These are phyloP conservation scores for Knipowitschia caucasica DNA, from an alignment of 2,797 vertebrate genomes.

Conservation along the genomic window DNA sequence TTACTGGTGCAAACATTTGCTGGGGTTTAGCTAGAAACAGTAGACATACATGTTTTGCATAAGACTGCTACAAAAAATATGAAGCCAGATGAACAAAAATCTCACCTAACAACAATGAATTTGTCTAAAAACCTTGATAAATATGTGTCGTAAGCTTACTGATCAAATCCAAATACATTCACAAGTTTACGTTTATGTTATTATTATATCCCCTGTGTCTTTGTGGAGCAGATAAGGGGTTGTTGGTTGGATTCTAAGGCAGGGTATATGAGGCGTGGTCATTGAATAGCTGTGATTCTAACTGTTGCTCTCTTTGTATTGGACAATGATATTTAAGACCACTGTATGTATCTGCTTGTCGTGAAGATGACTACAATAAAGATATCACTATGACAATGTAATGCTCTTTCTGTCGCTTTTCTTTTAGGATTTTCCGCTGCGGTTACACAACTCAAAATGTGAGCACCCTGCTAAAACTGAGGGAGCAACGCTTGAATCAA, in stretches of 20 bases:
- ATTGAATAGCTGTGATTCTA: slow-evolving; percentile 57
- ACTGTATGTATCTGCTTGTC: slow-evolving; percentile 70
- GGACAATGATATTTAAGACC: slow-evolving; percentile 65
- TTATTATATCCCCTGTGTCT: not conserved
- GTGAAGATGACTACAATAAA: slow-evolving; percentile 72
- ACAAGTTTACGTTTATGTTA: not conserved
- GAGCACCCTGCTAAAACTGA: too few species aligned
- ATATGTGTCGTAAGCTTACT: too few species aligned
- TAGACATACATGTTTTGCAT: too few species aligned
- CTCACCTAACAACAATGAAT: too few species aligned
- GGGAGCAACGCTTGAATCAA: too few species aligned
- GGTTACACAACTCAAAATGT: too few species aligned
- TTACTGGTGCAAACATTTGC: too few species aligned
- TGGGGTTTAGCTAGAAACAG: too few species aligned
- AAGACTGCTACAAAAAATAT: too few species aligned
- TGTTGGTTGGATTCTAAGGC: not conserved
- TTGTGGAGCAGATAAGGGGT: slow-evolving; percentile 17
- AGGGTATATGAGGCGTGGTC: slow-evolving; percentile 15
- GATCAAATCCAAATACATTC: not conserved
- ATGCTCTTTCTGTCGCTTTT: not conserved
- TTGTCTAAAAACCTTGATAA: too few species aligned
- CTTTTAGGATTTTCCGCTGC: not conserved
- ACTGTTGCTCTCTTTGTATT: slow-evolving; percentile 63
- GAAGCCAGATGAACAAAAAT: too few species aligned
- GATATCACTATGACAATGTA: slow-evolving; percentile 39